phyloP scores from a whole-genome alignment of 2,113 vertebrate species.

The Poeciliopsis prolifica region DNA sequence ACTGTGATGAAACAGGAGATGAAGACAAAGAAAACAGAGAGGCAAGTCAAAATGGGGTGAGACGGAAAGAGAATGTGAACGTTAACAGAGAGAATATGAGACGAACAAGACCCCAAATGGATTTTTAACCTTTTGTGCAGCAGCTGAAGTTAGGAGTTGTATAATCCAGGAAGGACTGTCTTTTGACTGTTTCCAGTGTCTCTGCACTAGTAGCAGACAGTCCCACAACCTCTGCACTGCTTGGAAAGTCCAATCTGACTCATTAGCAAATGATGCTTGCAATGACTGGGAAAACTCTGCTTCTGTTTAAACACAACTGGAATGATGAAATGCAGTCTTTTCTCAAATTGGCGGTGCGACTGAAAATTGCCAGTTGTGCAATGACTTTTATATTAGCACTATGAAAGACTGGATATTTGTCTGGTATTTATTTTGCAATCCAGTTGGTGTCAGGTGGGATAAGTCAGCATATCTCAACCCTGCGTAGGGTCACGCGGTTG shows the following conservation, averaged over 20 bases:
- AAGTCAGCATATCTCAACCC: too few species aligned
- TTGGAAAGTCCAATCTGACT: conserved; percentile 75
- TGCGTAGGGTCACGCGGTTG: too few species aligned
- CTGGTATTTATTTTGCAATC: too few species aligned
- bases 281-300: conserved; percentile 52
- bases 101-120: conserved; percentile 35
- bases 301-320: conserved; percentile 47
- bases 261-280: conserved; percentile 55
- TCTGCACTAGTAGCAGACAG: conserved; percentile 56
- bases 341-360: too few species aligned
- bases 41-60: conserved; percentile 39
- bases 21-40: conserved; percentile 46
- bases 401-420: too few species aligned
- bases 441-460: too few species aligned
- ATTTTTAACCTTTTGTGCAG: conserved; percentile 54
- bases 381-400: too few species aligned
- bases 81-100: conserved; percentile 33
- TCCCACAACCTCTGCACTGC: conserved; percentile 69
- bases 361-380: too few species aligned
- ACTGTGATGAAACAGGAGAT: conserved; percentile 59
- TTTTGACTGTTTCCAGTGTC: conserved; percentile 65
- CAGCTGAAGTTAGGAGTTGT: conserved; percentile 47
- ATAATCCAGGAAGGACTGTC: conserved; percentile 56
- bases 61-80: conserved; percentile 32
- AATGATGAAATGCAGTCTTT: conserved; percentile 34